Evolutionary conservation across 2,113 vertebrate genomes (phyloP), one percentile per base, ranked within the genome.

Genomic region (Gobius niger): DNA sequence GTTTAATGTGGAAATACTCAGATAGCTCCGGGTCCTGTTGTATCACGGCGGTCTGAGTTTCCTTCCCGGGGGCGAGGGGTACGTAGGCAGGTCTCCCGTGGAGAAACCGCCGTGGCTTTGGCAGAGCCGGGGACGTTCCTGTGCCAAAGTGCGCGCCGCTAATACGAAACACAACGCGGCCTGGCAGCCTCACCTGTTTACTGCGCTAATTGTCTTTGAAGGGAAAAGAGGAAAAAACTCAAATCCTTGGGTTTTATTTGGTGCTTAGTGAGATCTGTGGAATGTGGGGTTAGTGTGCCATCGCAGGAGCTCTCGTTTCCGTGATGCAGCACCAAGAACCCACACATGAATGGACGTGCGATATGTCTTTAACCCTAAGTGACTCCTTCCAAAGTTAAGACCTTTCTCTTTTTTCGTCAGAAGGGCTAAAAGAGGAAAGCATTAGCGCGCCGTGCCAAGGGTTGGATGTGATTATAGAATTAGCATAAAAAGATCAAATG

Each of bases 241-340:
- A 89, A 87, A 90, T 89, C 85, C 80, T 78, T 88, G 82, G 84
- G 76, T 87, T 91, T 93, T 91, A 92, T 90, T 72, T 83, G 87
- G 75, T 82, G 85, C 83, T 92, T 86, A 92, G 83, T 92, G 87
- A 91, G 73, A 54, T 84, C 19, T 67, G 56, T 81, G 76, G 85
- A 93, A 92, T 89, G 87, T 65, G 60, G 51, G 40, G 34, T 80
- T 44, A 84, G 49, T 72, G 46, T 61, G 46, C 19, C 19, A 44
- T 7, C 63, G 52, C 3, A 88, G 77, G 86, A 88, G 87, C 78
- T 10, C n/a, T 54, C 5, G 11, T 14, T 47, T 5, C 47, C 12
- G 3, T 49, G 15, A 49, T 49, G 47, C 47, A 15, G 4, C 15
- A 13, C 6, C 12, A 49, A 34, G 24, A 34, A 34, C 24, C 24